Conservation (phyloP, 1,140 invertebrate genomes). For the Hylyphantes graminicola region DNA sequence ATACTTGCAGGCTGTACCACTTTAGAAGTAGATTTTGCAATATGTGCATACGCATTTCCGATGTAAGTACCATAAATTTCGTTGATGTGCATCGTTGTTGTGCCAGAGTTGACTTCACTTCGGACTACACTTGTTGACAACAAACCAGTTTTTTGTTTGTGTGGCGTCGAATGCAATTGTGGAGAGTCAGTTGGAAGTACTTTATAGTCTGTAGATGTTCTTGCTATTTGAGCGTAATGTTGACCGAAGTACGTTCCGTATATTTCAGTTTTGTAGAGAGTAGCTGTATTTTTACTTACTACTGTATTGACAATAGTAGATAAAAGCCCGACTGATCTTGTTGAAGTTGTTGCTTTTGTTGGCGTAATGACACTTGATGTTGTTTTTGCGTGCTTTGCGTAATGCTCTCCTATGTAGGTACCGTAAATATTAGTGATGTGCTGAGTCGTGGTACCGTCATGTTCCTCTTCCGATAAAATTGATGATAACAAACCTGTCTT, state of each 20-base stretch:
- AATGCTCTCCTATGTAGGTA: constrained; percentile 68
- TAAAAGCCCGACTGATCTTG: constrained; percentile 68
- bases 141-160: constrained; percentile 65
- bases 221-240: constrained; percentile 71
- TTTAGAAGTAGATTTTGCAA: constrained; percentile 67
- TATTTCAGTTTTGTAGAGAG: constrained; percentile 66
- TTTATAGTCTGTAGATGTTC: constrained; percentile 60
- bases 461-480: constrained; percentile 60
- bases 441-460: constrained; percentile 65
- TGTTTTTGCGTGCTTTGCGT: constrained; percentile 71
- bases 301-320: constrained; percentile 66
- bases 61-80: constrained; percentile 69
- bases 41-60: constrained; percentile 69
- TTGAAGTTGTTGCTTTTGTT: constrained; percentile 21
- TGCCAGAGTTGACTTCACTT: constrained; percentile 65
- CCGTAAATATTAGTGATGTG: constrained; percentile 67
- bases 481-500: constrained; percentile 62
- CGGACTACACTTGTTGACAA: constrained; percentile 65
- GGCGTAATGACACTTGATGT: constrained; percentile 73
- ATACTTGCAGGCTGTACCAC: constrained; percentile 35
- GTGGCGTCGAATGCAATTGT: background rate
- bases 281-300: constrained; percentile 66
- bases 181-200: constrained; percentile 21
- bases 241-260: constrained; percentile 68
- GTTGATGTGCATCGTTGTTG: constrained; percentile 66